Conservation (phyloP, 2,888 invertebrate genomes). For the Zeuzera pyrina region DNA sequence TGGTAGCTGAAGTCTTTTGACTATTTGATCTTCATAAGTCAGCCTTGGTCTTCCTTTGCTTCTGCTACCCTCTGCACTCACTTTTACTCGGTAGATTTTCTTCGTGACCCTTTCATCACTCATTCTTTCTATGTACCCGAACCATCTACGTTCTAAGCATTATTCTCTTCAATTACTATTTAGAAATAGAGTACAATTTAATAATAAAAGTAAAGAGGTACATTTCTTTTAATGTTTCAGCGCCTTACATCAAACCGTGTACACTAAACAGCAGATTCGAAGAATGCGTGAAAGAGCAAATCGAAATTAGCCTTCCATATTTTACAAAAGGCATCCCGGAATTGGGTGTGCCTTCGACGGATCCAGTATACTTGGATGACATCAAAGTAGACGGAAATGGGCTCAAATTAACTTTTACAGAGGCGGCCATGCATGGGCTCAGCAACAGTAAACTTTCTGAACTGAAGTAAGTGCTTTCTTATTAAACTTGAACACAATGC, state of each 20-base stretch:
- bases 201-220: too few species aligned
- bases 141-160: too few species aligned
- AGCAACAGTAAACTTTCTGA: constrained; percentile 32
- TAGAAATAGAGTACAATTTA: too few species aligned
- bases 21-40: too few species aligned
- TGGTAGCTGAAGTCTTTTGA: too few species aligned
- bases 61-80: too few species aligned
- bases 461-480: constrained; percentile 51
- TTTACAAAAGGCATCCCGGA: constrained; percentile 55
- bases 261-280: constrained; percentile 28
- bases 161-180: too few species aligned
- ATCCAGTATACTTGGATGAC: constrained; percentile 48
- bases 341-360: constrained; percentile 44
- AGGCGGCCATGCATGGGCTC: constrained; percentile 46
- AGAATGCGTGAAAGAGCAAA: constrained; percentile 42
- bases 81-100: too few species aligned
- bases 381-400: constrained; percentile 50
- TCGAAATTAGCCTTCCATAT: constrained; percentile 30
- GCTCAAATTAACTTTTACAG: constrained; percentile 37
- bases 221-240: constrained; percentile 30
- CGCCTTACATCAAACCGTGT: constrained; percentile 50
- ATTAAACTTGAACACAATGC: too few species aligned
- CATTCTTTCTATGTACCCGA: too few species aligned
- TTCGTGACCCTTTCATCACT: too few species aligned
- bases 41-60: too few species aligned